Evolutionary conservation across 2,113 vertebrate genomes (phyloP).

Genomic region (Galemys pyrenaicus): DNA sequence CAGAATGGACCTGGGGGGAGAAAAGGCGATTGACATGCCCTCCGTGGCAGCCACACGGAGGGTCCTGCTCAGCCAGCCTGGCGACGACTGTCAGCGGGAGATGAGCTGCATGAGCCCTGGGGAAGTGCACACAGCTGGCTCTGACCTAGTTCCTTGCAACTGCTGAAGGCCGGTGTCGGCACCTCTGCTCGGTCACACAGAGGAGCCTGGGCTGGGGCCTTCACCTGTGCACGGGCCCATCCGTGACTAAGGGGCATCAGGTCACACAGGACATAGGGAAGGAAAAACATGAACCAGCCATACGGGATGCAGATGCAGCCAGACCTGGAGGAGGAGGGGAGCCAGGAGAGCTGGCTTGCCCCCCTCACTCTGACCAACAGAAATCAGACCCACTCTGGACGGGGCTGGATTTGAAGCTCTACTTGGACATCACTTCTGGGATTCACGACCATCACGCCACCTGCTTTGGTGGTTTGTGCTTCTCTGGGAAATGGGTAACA

Average conservation of each 20-base stretch:
- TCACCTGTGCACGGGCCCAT: not conserved
- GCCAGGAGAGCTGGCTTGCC: not conserved
- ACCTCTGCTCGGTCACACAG: no score
- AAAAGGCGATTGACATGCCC: conserved; percentile 43
- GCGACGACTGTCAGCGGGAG: conserved; percentile 5
- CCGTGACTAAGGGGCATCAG: not conserved
- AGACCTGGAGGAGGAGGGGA: not conserved
- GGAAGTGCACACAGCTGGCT: not conserved
- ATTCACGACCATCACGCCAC: not conserved
- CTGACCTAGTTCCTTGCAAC: conserved; percentile 21
- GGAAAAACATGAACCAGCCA: not conserved
- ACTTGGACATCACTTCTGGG: not conserved
- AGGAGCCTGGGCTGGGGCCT: no score
- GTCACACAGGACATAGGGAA: not conserved
- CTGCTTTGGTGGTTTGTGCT: not conserved
- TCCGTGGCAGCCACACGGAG: not conserved
- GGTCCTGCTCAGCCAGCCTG: not conserved
- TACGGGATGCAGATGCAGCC: not conserved
- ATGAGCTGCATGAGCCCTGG: not conserved
- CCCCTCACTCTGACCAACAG: not conserved
- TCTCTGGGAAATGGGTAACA: not conserved
- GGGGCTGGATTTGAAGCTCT: not conserved
- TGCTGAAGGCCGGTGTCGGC: not conserved
- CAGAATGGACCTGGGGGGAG: conserved; percentile 54
- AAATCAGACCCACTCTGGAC: not conserved